phyloP scores from a whole-genome alignment of 2,113 vertebrate genomes.

The Forbesichthys agassizii region DNA sequence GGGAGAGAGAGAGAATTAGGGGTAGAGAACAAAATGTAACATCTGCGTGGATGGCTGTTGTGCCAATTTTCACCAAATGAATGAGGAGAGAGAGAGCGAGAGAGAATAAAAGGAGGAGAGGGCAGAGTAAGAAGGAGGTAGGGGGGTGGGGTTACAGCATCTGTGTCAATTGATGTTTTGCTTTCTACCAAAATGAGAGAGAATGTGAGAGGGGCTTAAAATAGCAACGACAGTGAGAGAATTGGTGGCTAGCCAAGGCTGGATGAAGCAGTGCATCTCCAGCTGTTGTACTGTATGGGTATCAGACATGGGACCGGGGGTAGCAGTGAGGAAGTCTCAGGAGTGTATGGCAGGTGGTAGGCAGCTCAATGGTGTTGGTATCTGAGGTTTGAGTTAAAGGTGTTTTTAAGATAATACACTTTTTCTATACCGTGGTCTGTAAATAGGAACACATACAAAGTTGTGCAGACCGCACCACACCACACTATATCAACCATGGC shows the following conservation, averaged over 20 bases:
- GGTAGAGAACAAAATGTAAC: conserved; percentile 62
- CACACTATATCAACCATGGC: too few species aligned
- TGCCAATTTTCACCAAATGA: conserved; percentile 57
- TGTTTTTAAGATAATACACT: too few species aligned
- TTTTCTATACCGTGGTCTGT: too few species aligned
- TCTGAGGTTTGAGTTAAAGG: too few species aligned
- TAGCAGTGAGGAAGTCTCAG: conserved; percentile 4
- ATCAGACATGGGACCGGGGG: conserved; percentile 38
- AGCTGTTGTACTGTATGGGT: conserved; percentile 62
- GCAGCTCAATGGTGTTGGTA: too few species aligned
- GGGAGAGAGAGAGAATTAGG: conserved; percentile 19
- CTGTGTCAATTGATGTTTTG: conserved; percentile 64
- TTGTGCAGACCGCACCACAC: too few species aligned
- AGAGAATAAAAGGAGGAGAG: conserved; percentile 19
- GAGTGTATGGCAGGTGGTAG: too few species aligned
- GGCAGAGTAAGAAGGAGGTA: conserved; percentile 6
- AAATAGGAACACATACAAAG: too few species aligned
- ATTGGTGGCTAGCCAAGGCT: conserved; percentile 72
- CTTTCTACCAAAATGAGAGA: conserved; percentile 67
- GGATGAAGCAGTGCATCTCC: conserved; percentile 66
- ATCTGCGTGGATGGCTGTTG: conserved; percentile 77
- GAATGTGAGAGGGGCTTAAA: conserved; percentile 65
- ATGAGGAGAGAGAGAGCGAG: conserved; percentile 38
- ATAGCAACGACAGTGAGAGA: conserved; percentile 61
- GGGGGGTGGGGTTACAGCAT: conserved; percentile 24